Base-by-base conservation (phyloP, 2,113 vertebrate genomes). In the Empidonax alnorum region DNA sequence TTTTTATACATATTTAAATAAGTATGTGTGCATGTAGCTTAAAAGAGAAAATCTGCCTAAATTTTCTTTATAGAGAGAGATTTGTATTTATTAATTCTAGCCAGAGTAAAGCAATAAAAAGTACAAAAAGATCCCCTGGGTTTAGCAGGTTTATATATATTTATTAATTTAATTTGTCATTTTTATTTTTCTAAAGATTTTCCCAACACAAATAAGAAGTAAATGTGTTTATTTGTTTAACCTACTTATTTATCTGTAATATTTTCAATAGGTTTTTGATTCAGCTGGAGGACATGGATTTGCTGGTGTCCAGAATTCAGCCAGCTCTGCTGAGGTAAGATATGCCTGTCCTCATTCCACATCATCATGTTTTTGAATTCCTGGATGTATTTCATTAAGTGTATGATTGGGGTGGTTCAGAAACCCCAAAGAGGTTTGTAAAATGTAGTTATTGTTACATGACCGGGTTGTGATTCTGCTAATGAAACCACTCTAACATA, bases 251-350 rank as follows among this genome's bases (percentile, higher is more conserved):
- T 91, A 37, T 63, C 30, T 84, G 14, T 46, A 28, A 91, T 61
- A 25, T 89, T 84, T 87, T 95, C 69, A 63, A 94, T 96, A 99
- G 99, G 97, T 99, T 96, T 99, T 99, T 97, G 99, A 99, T 91
- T 96, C 98, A 46, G 93, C 98, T 55, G 97, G 97, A 92, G 98
- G 97, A 94, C 97, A 98, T 97, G 95, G 95, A 93, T 56, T 97
- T 96, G 65, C 96, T 58, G 95, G 97, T 14, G 35, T 95, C 68
- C 97, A 97, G 35, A 97, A 95, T 89, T 96, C 97, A 84, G 94
- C 79, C 84, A 98, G 95, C 96, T 98, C 97, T 93, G 91, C 96
- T 90, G 98, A 98, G 97, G 97, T 98, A 96, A 90, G 84, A 33
- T 20, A 77, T 56, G 8, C 41, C 33, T 39, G 25, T 61, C 46